Conservation (phyloP, 2,888 invertebrate genomes). For the Leucophenga montana region DNA sequence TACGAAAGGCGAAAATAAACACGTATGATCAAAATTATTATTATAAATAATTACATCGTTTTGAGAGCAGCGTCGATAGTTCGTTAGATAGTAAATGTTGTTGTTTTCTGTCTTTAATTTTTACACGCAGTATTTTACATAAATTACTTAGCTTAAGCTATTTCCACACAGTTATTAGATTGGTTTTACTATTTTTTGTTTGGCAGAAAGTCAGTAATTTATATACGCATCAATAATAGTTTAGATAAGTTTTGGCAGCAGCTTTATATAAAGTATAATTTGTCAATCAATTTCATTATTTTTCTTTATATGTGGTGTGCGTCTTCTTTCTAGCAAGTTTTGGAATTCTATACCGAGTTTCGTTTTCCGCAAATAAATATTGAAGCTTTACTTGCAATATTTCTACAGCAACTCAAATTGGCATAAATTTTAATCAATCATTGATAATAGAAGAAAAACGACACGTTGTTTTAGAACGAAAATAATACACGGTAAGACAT, state of each 20-base stretch:
- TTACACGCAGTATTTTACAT: not conserved
- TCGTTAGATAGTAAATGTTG: constrained; percentile 4
- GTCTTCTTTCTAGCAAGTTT: not conserved
- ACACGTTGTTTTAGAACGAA: not conserved
- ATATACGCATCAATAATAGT: constrained; percentile 32
- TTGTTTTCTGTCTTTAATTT: constrained; percentile 1
- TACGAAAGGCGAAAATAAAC: constrained; percentile 72
- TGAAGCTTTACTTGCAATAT: not conserved
- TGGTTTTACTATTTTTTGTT: constrained; percentile 30
- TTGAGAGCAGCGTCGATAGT: constrained; percentile 47
- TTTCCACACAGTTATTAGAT: constrained; percentile 10
- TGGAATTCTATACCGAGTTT: not conserved
- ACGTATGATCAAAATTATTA: constrained; percentile 74
- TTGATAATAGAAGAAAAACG: too few relatives aligned
- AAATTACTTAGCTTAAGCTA: constrained; percentile 22
- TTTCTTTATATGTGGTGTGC: not conserved
- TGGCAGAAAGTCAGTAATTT: constrained; percentile 60
- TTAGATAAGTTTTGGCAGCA: too few relatives aligned
- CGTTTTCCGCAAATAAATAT: not conserved
- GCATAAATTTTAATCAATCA: too few relatives aligned
- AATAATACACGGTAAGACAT: not conserved
- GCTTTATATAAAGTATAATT: constrained; percentile 5
- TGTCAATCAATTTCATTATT: constrained; percentile 49
- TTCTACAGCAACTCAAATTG: too few relatives aligned
- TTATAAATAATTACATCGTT: constrained; percentile 57